Evolutionary conservation across 1,140 invertebrate genomes (phyloP).

Genomic region (Aplysia californica): DNA sequence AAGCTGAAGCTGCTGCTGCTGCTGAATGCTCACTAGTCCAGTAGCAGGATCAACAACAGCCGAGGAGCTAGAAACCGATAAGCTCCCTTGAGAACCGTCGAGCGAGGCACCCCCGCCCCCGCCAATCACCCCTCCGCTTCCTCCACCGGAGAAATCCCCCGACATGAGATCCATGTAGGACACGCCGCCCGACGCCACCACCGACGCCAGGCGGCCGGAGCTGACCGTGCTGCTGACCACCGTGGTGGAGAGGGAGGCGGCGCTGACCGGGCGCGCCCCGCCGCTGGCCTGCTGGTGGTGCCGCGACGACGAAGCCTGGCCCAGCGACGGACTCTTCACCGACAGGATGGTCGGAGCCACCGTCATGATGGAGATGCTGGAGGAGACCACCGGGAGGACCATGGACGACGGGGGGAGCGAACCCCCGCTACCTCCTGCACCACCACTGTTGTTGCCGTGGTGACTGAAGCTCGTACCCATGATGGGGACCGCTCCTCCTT

Average conservation of each 20-base stretch:
- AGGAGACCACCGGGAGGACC: slow-evolving; percentile 2
- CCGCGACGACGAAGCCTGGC: slow-evolving; percentile 2
- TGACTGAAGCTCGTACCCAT: slow-evolving; percentile 14
- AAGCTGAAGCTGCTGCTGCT: slow-evolving; percentile 1
- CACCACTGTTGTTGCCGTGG: slow-evolving; percentile 5
- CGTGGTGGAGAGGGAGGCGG: not conserved
- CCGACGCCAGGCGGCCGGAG: not conserved
- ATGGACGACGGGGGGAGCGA: slow-evolving; percentile 17
- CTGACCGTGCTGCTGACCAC: slow-evolving; percentile 8
- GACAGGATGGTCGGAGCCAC: slow-evolving; percentile 27
- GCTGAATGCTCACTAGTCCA: not conserved
- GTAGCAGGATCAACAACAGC: not conserved
- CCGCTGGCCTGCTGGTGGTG: not conserved
- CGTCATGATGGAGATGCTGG: slow-evolving; percentile 29
- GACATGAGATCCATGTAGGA: slow-evolving; percentile 20
- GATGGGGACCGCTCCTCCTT: too few relatives aligned
- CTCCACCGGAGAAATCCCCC: not conserved
- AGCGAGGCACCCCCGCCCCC: not conserved
- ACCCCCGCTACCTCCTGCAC: slow-evolving; percentile 1
- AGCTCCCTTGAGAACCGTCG: not conserved
- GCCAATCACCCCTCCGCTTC: not conserved
- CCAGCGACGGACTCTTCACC: slow-evolving; percentile 22
- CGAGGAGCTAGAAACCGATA: not conserved
- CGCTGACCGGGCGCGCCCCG: not conserved
- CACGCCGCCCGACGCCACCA: not conserved